phyloP scores from a whole-genome alignment of 2,797 vertebrate genomes.

The Hoplostethus mediterraneus region DNA sequence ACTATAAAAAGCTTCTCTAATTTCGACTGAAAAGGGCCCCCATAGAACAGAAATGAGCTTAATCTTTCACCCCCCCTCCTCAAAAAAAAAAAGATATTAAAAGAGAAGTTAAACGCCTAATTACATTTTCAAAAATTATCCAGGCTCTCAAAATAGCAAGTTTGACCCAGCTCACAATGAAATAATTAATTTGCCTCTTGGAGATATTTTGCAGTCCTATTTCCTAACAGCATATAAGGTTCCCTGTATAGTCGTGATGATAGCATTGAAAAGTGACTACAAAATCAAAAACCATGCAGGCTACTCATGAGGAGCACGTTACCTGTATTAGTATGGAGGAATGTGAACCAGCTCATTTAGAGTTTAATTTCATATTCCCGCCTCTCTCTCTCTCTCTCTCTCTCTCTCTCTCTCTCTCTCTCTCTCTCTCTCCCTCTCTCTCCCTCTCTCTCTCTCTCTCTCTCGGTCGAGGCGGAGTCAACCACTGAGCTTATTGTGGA shows the following conservation, averaged over 20 bases:
- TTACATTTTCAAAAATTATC: neutral
- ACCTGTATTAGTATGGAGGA: neutral
- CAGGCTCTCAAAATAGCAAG: neutral
- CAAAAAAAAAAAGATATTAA: neutral
- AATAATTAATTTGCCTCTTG: neutral
- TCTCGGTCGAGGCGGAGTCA: conserved; percentile 72
- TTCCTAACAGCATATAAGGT: too few species aligned
- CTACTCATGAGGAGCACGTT: conserved; percentile 19
- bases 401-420: conserved; percentile 8
- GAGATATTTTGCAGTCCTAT: neutral
- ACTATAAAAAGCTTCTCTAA: neutral
- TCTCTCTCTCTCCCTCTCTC: conserved; percentile 11
- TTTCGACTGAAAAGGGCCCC: neutral
- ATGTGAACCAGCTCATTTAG: conserved; percentile 5
- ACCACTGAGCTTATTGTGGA: conserved; percentile 65
- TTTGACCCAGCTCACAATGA: neutral
- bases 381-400: conserved; percentile 38
- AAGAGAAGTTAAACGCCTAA: neutral
- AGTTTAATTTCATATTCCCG: conserved; percentile 64
- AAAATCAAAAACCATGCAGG: neutral
- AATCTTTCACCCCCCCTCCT: neutral
- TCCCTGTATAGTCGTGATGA: too few species aligned
- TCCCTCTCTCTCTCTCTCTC: neutral
- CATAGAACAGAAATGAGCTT: neutral
- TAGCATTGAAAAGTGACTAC: too few species aligned